A percentile compares a stretch with the other conserved stretches of the same genome.
Conservation (phyloP, 2,113 vertebrate species). For the Acinonyx jubatus region DNA sequence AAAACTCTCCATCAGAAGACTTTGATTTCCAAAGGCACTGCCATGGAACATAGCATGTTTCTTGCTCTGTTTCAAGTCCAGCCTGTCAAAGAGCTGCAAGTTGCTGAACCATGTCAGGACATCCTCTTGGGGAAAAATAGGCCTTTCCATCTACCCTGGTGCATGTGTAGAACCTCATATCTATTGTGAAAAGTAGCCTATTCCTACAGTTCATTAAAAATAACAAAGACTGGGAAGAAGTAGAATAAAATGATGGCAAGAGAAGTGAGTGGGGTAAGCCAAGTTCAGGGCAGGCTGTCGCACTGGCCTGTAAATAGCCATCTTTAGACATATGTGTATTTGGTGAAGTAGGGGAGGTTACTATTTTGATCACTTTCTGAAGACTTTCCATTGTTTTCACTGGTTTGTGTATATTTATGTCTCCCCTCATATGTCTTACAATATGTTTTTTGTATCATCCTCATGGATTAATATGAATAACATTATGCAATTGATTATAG, state of each 20-base stretch:
- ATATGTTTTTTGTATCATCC: not conserved
- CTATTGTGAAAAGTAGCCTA: not conserved
- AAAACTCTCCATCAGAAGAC: not conserved
- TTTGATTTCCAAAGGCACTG: not conserved
- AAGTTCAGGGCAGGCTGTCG: not conserved
- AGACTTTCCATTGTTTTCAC: not conserved
- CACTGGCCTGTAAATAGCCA: not conserved
- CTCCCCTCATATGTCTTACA: not conserved
- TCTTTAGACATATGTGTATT: not conserved
- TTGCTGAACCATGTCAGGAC: not conserved
- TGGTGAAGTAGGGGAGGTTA: not conserved
- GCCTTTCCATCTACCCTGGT: not conserved
- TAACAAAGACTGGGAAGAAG: not conserved
- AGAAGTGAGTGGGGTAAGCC: not conserved
- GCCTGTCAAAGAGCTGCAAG: not conserved
- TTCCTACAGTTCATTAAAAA: not conserved
- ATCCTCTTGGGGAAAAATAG: not conserved
- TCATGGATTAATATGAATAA: not conserved
- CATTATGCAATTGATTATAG: not conserved
- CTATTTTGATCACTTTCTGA: not conserved
- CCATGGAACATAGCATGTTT: not conserved
- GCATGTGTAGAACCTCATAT: not conserved
- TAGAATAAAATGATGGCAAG: not conserved
- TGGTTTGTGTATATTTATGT: not conserved
- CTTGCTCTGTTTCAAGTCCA: not conserved